Conservation (phyloP, 2,797 vertebrate species). For the Kryptopterus vitreolus region DNA sequence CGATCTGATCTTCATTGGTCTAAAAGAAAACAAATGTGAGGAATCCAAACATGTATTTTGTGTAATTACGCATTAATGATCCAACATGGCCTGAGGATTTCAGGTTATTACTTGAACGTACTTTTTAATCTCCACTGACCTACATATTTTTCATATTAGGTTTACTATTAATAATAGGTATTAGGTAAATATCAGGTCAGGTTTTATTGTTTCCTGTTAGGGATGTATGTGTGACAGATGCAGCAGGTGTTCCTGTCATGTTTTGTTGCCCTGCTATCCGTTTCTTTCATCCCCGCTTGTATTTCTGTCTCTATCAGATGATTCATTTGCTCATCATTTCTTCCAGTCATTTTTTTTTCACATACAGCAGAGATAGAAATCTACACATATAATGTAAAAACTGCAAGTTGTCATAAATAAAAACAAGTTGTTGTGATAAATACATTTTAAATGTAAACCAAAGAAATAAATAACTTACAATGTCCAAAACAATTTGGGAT, state of each 20-base stretch:
- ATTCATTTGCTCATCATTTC: neutral
- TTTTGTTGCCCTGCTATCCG: neutral
- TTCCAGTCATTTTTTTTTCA: neutral
- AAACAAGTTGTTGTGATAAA: neutral
- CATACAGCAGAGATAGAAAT: neutral
- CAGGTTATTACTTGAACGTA: neutral
- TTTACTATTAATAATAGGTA: neutral
- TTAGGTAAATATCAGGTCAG: constrained; percentile 5
- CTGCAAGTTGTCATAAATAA: no score
- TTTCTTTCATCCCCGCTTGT: constrained; percentile 2
- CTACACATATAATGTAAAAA: neutral
- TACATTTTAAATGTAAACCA: no score
- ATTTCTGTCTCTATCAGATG: neutral
- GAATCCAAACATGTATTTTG: no score
- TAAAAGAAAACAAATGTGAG: no score
- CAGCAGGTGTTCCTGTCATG: constrained; percentile 33
- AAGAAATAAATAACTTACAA: no score
- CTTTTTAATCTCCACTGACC: neutral
- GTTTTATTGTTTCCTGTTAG: constrained; percentile 5
- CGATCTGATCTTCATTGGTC: no score
- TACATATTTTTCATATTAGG: neutral
- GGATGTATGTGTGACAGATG: constrained; percentile 25
- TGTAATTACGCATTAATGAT: neutral
- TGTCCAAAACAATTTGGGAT: no score
- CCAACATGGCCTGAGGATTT: neutral